Evolutionary conservation across 2,797 vertebrate genomes (phyloP).

Genomic region (Merluccius polli): DNA sequence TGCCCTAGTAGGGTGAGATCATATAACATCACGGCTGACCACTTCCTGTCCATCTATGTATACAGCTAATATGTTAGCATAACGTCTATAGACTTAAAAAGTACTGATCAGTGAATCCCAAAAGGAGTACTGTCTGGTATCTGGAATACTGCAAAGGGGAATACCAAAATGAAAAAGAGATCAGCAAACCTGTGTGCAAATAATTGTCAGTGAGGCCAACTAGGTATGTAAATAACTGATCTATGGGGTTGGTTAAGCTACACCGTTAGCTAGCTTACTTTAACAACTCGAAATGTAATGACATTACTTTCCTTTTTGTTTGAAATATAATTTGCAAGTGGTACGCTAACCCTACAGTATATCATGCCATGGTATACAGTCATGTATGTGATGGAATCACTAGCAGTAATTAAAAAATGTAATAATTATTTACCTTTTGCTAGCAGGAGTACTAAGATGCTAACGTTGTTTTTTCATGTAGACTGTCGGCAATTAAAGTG

Average conservation of each 20-base stretch:
- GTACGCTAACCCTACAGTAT: background rate
- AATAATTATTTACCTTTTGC: background rate
- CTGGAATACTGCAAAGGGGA: too few relatives aligned
- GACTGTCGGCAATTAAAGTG: too few relatives aligned
- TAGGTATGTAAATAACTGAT: background rate
- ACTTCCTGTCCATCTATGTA: background rate
- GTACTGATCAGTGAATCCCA: too few relatives aligned
- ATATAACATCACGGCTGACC: background rate
- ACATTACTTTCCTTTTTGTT: background rate
- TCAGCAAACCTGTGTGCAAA: too few relatives aligned
- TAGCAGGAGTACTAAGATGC: background rate
- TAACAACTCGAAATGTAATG: background rate
- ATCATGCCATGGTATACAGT: background rate
- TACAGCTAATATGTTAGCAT: background rate
- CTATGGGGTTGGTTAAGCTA: background rate
- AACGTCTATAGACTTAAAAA: background rate
- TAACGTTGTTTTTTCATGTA: background rate
- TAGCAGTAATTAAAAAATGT: background rate
- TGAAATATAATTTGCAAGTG: background rate
- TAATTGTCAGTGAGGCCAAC: too few relatives aligned
- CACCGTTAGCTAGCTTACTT: background rate
- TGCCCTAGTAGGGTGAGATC: too few relatives aligned
- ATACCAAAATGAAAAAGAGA: too few relatives aligned
- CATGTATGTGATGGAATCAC: background rate
- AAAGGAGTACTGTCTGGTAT: too few relatives aligned